A percentile compares a stretch with the other conserved stretches of the same genome.
Evolutionary conservation across 1,140 invertebrate genomes (phyloP).

Genomic region (Tyrophagus putrescentiae): DNA sequence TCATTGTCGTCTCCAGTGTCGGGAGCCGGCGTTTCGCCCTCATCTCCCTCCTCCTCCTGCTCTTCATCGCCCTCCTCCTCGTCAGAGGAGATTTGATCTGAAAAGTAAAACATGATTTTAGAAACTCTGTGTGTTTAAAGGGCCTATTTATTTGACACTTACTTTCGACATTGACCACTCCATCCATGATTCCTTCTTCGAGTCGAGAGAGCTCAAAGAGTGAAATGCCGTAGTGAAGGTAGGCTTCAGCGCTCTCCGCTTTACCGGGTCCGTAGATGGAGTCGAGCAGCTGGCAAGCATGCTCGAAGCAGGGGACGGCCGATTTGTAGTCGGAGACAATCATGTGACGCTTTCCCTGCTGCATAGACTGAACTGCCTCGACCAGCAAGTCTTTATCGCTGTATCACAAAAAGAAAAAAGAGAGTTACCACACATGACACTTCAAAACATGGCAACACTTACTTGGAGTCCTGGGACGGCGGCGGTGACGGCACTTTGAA

Average conservation of each 20-base stretch:
- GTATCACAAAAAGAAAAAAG: not conserved
- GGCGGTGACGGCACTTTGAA: no score
- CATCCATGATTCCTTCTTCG: constrained; percentile 54
- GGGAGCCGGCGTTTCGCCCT: constrained; percentile 15
- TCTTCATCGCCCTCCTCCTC: constrained; percentile 28
- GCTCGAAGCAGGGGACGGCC: constrained; percentile 56
- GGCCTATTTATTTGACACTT: constrained; percentile 6
- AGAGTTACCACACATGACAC: no score
- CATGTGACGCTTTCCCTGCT: constrained; percentile 56
- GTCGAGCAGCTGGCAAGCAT: constrained; percentile 54
- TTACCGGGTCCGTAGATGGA: constrained; percentile 55
- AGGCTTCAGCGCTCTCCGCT: constrained; percentile 63
- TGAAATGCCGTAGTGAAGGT: constrained; percentile 60
- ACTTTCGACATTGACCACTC: constrained; percentile 31
- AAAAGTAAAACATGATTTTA: constrained; percentile 14
- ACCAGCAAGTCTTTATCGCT: constrained; percentile 15
- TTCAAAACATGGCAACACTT: no score
- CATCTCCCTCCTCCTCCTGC: constrained; percentile 21
- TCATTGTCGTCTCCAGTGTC: constrained; percentile 9
- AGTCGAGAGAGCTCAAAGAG: constrained; percentile 60
- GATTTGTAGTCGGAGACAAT: constrained; percentile 57
- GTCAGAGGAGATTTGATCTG: constrained; percentile 23
- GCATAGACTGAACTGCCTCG: constrained; percentile 40
- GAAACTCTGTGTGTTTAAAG: constrained; percentile 23
- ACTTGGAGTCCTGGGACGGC: no score